A percentile compares a stretch with the other conserved stretches of the same genome.
These are phyloP conservation scores for Argyrosomus japonicus DNA, from an alignment of 2,113 vertebrate species.

Conservation along the genomic window DNA sequence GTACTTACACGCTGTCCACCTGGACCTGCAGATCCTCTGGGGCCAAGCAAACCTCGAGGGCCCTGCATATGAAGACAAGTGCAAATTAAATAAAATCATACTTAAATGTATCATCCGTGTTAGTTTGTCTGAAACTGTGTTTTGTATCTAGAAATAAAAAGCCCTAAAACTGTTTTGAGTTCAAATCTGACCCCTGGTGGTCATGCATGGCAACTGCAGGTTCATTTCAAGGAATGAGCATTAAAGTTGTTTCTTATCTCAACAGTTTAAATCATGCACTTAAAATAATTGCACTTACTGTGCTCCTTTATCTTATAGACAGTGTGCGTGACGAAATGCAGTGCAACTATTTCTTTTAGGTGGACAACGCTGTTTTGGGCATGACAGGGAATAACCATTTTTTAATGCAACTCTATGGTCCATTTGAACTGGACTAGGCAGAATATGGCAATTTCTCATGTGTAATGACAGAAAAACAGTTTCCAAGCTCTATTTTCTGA, in stretches of 20 bases:
- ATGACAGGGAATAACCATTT: conserved; percentile 36
- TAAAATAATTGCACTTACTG: conserved; percentile 10
- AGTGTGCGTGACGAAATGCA: conserved; percentile 44
- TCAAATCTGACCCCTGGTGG: conserved; percentile 64
- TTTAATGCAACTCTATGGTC: conserved; percentile 25
- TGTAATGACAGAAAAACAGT: conserved; percentile 50
- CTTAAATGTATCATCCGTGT: neutral
- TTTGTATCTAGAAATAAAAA: neutral
- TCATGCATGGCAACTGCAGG: conserved; percentile 28
- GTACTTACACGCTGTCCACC: conserved; percentile 92
- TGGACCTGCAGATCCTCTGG: conserved; percentile 92
- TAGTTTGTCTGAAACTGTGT: neutral
- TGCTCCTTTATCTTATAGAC: conserved; percentile 28
- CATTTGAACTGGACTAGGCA: conserved; percentile 50
- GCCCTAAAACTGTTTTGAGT: neutral
- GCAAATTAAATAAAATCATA: neutral
- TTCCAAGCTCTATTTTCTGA: conserved; percentile 52
- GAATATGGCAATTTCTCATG: conserved; percentile 41
- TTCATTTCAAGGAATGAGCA: conserved; percentile 4
- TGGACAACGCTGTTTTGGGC: conserved; percentile 15
- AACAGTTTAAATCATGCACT: conserved; percentile 20
- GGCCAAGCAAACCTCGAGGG: conserved; percentile 93
- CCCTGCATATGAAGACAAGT: conserved; percentile 83
- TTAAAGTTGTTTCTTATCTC: neutral
- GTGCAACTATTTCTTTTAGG: conserved; percentile 44